phyloP scores from a whole-genome alignment of 2,797 vertebrate genomes.

The Myotis daubentonii region DNA sequence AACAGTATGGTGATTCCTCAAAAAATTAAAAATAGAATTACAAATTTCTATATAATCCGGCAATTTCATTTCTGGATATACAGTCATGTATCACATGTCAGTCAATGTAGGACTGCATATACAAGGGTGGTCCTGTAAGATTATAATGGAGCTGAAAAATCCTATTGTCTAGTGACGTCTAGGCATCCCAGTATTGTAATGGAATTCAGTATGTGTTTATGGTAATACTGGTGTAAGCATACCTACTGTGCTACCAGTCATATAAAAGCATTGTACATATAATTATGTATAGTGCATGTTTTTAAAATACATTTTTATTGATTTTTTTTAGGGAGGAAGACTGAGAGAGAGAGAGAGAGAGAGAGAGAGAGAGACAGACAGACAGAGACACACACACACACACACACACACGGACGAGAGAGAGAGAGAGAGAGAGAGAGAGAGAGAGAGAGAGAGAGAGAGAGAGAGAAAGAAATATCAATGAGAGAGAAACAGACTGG shows the following conservation, averaged over 20 bases:
- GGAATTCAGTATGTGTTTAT: not conserved
- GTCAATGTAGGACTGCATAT: not conserved
- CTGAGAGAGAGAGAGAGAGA: too few species aligned
- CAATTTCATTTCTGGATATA: not conserved
- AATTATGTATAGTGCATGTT: not conserved
- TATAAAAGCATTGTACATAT: not conserved
- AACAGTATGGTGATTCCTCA: not conserved
- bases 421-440: not conserved
- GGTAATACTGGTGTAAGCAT: not conserved
- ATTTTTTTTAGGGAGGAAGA: not conserved
- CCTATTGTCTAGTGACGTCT: not conserved
- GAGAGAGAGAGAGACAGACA: not conserved
- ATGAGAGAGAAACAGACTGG: not conserved
- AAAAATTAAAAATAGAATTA: slow-evolving; percentile 6
- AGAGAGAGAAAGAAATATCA: not conserved
- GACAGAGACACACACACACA: too few species aligned
- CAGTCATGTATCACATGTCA: not conserved
- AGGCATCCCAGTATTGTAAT: not conserved
- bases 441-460: not conserved
- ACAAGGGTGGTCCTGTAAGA: not conserved
- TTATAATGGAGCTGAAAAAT: not conserved
- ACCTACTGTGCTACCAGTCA: not conserved
- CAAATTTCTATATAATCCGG: not conserved
- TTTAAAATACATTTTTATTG: not conserved
- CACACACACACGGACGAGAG: too few species aligned